Evolutionary conservation across 2,797 vertebrate genomes (phyloP).

Genomic region (Psittacula derbiana): DNA sequence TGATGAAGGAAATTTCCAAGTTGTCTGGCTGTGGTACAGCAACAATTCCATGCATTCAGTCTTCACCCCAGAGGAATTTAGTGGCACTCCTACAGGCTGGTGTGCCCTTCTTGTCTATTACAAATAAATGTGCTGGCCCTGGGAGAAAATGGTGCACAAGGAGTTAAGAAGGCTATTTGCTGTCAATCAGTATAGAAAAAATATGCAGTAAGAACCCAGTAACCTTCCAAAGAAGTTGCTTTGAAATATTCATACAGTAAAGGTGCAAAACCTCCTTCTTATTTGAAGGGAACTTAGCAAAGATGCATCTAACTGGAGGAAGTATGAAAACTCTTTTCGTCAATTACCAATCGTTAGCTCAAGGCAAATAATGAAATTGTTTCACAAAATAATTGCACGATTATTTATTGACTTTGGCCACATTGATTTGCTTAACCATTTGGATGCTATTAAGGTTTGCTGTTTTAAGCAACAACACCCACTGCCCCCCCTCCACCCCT

Average conservation of each 20-base stretch:
- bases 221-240: slow-evolving; percentile 49
- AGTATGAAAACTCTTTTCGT: slow-evolving; percentile 43
- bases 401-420: slow-evolving; percentile 79
- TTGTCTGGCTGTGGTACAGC: slow-evolving; percentile 8
- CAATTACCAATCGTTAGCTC: slow-evolving; percentile 62
- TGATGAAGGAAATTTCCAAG: slow-evolving; percentile 21
- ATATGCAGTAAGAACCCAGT: neutral
- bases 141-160: neutral
- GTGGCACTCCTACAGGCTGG: neutral
- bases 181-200: neutral
- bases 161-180: slow-evolving; percentile 4
- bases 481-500: neutral
- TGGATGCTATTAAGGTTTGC: slow-evolving; percentile 77
- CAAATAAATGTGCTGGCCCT: neutral
- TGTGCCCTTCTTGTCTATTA: neutral
- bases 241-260: slow-evolving; percentile 44
- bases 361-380: slow-evolving; percentile 73
- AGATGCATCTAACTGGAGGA: slow-evolving; percentile 30
- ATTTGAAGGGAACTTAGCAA: slow-evolving; percentile 21
- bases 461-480: slow-evolving; percentile 70
- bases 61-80: neutral
- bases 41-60: neutral
- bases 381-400: slow-evolving; percentile 75
- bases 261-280: slow-evolving; percentile 17
- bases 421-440: slow-evolving; percentile 76